These are phyloP conservation scores for Amphiprion percula DNA, from an alignment of 2,113 vertebrate genomes.

Conservation along the genomic window DNA sequence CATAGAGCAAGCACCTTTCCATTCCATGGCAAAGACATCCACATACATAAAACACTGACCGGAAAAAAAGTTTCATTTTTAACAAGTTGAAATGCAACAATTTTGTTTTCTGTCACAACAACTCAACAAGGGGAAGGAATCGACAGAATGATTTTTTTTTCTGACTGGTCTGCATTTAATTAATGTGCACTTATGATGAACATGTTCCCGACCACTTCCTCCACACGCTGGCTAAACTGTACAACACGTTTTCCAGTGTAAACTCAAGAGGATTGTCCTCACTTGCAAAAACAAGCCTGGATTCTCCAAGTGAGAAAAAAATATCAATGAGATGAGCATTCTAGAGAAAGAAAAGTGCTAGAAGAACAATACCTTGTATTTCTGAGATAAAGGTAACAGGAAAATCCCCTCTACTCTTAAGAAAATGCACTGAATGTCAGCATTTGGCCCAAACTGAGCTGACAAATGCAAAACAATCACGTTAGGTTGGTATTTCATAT, in stretches of 20 bases:
- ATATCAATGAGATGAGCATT: background rate
- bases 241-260: slow-evolving; percentile 40
- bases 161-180: slow-evolving; percentile 14
- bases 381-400: background rate
- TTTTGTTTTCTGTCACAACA: background rate
- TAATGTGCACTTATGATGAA: slow-evolving; percentile 44
- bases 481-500: slow-evolving; percentile 22
- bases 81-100: slow-evolving; percentile 19
- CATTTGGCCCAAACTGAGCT: slow-evolving; percentile 16
- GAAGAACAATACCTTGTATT: slow-evolving; percentile 1
- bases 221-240: slow-evolving; percentile 29
- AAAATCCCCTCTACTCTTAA: background rate
- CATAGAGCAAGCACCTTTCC: slow-evolving; percentile 9
- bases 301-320: slow-evolving; percentile 24
- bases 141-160: background rate
- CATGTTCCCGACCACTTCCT: slow-evolving; percentile 25
- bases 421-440: slow-evolving; percentile 12
- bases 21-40: slow-evolving; percentile 11
- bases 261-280: slow-evolving; percentile 69
- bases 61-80: slow-evolving; percentile 2
- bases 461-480: slow-evolving; percentile 47
- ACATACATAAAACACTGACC: slow-evolving; percentile 21
- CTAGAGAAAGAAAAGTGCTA: slow-evolving; percentile 39
- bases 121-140: background rate
- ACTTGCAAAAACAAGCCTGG: slow-evolving; percentile 45